Evolutionary conservation across 1,140 invertebrate species (phyloP), one percentile per base, ranked within the genome.

Genomic region (Dufourea novaeangliae): DNA sequence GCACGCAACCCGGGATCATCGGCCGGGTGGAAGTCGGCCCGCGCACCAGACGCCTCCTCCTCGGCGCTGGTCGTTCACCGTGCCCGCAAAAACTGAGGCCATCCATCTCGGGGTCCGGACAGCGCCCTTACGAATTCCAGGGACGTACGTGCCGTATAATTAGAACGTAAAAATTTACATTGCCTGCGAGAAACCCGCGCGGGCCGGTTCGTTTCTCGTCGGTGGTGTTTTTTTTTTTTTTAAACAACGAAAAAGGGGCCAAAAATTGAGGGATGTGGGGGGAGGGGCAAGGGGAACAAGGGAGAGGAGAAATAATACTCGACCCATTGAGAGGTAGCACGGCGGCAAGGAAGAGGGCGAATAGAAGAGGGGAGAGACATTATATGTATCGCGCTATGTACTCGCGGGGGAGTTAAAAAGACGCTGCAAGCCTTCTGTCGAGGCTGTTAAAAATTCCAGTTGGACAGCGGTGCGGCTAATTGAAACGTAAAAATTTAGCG

Each of bases 81-180:
- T 78, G 78, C 72, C n/a, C 71, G 79, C 80, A 86, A 88, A 89
- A 89, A 89, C 83, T 77, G 67, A 85, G 83, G 78, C 84, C 83
- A 85, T 85, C 84, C 79, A 85, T 85, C 84, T 85, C 83, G 56
- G 74, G n/a, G 85, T 84, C 82, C 83, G 80, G 87, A 85, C 87
- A 87, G 87, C 79, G 82, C 86, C 85, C 79, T 87, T 88, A 90
- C 87, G 80, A 87, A 89, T 89, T 89, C 87, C 87, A 89, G 83
- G 87, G 85, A 86, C 87, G 87, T 86, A 85, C 86, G 86, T 84
- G 82, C 87, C 84, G 86, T 90, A 90, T 90, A 88, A 90, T 90
- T 90, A 88, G 87, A 90, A 90, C 88, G 88, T 89, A 89, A 89
- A 88, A 89, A 86, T 89, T 87, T 89, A 87, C 84, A 89, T 86